Percentiles rank a stretch among this genome's conserved stretches.
These are phyloP conservation scores for Neopipo cinnamomea DNA, from an alignment of 2,113 vertebrate species.

Conservation along the genomic window DNA sequence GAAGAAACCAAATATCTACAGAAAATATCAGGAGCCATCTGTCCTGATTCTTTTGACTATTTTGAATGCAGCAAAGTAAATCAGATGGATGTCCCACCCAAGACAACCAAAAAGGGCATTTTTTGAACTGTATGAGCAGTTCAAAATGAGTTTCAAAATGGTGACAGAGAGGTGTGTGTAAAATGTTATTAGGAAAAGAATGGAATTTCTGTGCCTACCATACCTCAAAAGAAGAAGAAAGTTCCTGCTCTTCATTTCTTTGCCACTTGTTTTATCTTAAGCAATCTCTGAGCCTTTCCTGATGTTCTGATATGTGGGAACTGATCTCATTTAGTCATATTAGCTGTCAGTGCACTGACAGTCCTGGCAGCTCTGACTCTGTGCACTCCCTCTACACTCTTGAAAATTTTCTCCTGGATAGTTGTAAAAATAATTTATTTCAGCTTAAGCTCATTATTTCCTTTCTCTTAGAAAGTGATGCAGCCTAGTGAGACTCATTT, in stretches of 20 bases:
- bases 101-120: neutral
- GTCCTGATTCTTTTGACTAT: conserved; percentile 37
- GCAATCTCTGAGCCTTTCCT: conserved; percentile 14
- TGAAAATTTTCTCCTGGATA: conserved; percentile 34
- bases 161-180: neutral
- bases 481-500: neutral
- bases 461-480: conserved; percentile 45
- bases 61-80: conserved; percentile 14
- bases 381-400: neutral
- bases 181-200: conserved; percentile 57
- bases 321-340: conserved; percentile 32
- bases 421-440: conserved; percentile 57
- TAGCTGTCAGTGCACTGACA: conserved; percentile 36
- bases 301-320: neutral
- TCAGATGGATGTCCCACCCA: conserved; percentile 28
- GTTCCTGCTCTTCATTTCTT: neutral
- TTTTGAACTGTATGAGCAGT: neutral
- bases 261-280: conserved; percentile 54
- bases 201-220: conserved; percentile 15
- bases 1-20: neutral
- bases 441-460: conserved; percentile 53
- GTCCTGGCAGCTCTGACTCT: conserved; percentile 7
- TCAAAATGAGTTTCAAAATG: conserved; percentile 52
- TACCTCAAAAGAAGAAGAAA: conserved; percentile 34
- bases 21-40: conserved; percentile 7